Percentiles rank a stretch among this genome's conserved stretches.
Evolutionary conservation across 1,140 invertebrate species (phyloP).

Genomic region (Mactra quadrangularis): DNA sequence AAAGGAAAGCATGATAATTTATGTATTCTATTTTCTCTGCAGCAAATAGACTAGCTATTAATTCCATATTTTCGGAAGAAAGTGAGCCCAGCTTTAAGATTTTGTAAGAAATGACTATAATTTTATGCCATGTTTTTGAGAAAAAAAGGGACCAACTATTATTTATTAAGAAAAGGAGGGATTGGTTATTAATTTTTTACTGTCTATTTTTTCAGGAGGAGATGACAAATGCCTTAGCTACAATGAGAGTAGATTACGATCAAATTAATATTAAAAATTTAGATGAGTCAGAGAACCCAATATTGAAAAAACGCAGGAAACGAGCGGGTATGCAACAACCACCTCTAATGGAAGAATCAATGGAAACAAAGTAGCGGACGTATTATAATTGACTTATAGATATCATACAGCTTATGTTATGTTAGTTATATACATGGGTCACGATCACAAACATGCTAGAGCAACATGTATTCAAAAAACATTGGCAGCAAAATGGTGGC

Average conservation of each 20-base stretch:
- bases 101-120: too few species aligned
- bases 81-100: too few species aligned
- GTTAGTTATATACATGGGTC: not conserved
- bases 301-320: conserved; percentile 91
- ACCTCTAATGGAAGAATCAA: conserved; percentile 34
- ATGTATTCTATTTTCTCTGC: too few species aligned
- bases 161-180: too few species aligned
- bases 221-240: conserved; percentile 97
- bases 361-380: conserved; percentile 30
- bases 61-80: too few species aligned
- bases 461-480: too few species aligned
- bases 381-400: not conserved
- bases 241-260: conserved; percentile 98
- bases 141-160: too few species aligned
- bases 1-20: too few species aligned
- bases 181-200: too few species aligned
- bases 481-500: too few species aligned
- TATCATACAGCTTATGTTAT: not conserved
- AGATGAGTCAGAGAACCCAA: conserved; percentile 94
- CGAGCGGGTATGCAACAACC: conserved; percentile 33
- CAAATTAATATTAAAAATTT: conserved; percentile 93
- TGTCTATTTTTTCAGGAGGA: conserved; percentile 97
- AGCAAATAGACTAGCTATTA: too few species aligned
- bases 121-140: too few species aligned
- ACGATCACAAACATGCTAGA: not conserved